Percentiles rank a stretch among this genome's conserved stretches.
Conservation (phyloP, 2,888 invertebrate genomes). For the Anarsia innoxiella region DNA sequence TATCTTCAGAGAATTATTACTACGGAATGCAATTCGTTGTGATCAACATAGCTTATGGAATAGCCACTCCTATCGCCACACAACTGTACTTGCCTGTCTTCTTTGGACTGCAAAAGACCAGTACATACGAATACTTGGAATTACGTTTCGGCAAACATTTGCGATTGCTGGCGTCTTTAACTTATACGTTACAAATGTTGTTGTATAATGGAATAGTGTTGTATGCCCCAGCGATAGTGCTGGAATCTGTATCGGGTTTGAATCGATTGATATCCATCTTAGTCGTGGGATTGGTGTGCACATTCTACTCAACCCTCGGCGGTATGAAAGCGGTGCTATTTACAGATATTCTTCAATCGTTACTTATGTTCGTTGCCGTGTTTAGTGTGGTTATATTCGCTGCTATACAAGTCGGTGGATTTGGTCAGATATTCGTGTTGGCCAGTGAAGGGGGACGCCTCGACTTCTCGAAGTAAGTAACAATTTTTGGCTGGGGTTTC, state of each 20-base stretch:
- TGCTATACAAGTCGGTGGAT: conserved; percentile 79
- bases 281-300: conserved; percentile 84
- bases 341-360: conserved; percentile 89
- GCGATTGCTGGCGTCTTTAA: conserved; percentile 85
- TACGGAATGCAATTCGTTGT: conserved; percentile 87
- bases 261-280: conserved; percentile 83
- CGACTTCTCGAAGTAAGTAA: conserved; percentile 80
- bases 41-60: conserved; percentile 82
- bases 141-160: conserved; percentile 86
- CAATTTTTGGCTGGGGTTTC: too few species aligned
- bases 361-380: conserved; percentile 89
- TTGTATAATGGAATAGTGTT: conserved; percentile 93
- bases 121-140: conserved; percentile 95
- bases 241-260: conserved; percentile 90
- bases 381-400: conserved; percentile 86
- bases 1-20: conserved; percentile 90
- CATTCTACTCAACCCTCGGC: conserved; percentile 90
- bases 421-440: conserved; percentile 81
- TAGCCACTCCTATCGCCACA: conserved; percentile 86
- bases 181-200: conserved; percentile 92
- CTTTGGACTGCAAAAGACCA: conserved; percentile 87
- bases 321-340: conserved; percentile 94
- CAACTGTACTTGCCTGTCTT: conserved; percentile 90
- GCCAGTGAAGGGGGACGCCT: conserved; percentile 82
- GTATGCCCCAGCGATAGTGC: conserved; percentile 93